Conservation (phyloP, 2,888 invertebrate genomes). For the Beris morrisii region DNA sequence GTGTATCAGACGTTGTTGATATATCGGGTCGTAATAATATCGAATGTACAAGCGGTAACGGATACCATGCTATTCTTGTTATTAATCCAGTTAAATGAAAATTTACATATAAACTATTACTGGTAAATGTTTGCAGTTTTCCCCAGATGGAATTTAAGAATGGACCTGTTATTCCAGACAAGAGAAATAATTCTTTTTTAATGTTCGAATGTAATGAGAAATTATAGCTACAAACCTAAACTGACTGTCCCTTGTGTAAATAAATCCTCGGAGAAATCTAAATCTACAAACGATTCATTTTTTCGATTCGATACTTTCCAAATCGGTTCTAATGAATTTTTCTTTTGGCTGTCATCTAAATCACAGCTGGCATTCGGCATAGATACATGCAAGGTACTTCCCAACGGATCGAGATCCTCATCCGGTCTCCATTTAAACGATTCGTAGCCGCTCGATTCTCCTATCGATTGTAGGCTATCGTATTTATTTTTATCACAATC, state of each 20-base stretch:
- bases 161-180: constrained; percentile 62
- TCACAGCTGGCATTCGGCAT: constrained; percentile 39
- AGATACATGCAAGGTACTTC: constrained; percentile 4
- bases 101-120: constrained; percentile 82
- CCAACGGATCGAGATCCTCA: constrained; percentile 55
- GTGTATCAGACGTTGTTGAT: constrained; percentile 86
- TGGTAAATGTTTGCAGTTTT: constrained; percentile 80
- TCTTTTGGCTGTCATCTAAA: constrained; percentile 34
- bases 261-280: constrained; percentile 56
- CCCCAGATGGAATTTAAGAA: constrained; percentile 79
- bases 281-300: constrained; percentile 51
- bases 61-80: constrained; percentile 82
- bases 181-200: constrained; percentile 15
- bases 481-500: constrained; percentile 50
- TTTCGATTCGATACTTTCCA: constrained; percentile 52
- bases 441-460: constrained; percentile 75
- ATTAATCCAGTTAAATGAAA: constrained; percentile 85
- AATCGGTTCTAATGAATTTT: constrained; percentile 41
- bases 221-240: constrained; percentile 48
- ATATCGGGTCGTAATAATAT: constrained; percentile 83
- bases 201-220: neutral
- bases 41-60: constrained; percentile 84
- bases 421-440: constrained; percentile 66
- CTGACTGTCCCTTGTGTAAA: constrained; percentile 57
- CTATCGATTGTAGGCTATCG: constrained; percentile 70